phyloP scores from a whole-genome alignment of 2,113 vertebrate species.

The Podarcis muralis region DNA sequence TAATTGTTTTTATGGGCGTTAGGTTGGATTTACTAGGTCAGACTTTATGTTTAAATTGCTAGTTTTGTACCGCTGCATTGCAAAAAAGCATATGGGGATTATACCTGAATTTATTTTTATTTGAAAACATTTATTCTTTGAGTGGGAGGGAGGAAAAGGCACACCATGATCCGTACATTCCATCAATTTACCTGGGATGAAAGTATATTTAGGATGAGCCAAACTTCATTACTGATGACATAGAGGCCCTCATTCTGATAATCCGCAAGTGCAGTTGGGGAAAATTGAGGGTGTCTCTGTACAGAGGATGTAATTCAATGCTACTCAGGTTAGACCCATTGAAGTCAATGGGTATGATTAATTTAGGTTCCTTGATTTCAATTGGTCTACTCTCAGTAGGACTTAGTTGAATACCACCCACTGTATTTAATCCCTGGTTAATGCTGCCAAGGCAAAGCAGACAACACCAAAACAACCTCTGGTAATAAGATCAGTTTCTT shows the following conservation, averaged over 20 bases:
- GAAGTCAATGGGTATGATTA: too few relatives aligned
- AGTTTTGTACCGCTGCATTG: not conserved
- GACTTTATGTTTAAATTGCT: not conserved
- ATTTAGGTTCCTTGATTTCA: too few relatives aligned
- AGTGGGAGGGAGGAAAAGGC: not conserved
- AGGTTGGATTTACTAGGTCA: not conserved
- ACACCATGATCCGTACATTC: too few relatives aligned
- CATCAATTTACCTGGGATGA: not conserved
- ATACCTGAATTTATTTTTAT: not conserved
- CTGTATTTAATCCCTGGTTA: not conserved
- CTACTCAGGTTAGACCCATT: too few relatives aligned
- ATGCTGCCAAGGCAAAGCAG: not conserved
- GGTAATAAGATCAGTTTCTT: not conserved
- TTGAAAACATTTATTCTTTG: not conserved
- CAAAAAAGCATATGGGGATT: not conserved
- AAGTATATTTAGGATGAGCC: not conserved
- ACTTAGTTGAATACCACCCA: too few relatives aligned
- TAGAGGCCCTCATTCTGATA: not conserved
- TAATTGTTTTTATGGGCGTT: not conserved
- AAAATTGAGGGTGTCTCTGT: not conserved
- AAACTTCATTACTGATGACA: not conserved
- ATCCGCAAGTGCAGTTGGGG: not conserved
- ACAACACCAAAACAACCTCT: too few relatives aligned
- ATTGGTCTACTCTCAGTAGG: too few relatives aligned
- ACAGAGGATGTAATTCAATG: too few relatives aligned